Base-by-base conservation (phyloP, 2,113 vertebrate genomes). In the Lamprologus ornatipinnis region DNA sequence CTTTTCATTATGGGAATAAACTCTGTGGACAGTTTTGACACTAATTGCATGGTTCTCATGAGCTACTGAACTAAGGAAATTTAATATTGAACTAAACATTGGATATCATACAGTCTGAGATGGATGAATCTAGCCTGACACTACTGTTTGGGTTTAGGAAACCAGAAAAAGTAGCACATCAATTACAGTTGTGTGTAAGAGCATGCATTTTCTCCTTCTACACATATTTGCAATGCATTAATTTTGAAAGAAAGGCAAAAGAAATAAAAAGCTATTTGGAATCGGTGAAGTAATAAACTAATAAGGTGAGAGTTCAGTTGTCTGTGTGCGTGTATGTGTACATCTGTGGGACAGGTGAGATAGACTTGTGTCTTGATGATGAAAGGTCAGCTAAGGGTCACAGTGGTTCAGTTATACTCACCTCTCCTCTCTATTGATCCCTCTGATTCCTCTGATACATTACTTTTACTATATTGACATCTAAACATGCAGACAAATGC, bases 361-460 rank as follows among this genome's bases (percentile, higher is more conserved):
- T 5, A 68, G 80, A 37, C 68, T 75, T 78, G 68, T 73, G 60
- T 87, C 82, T 82, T 15, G 57, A 63, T 93, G 91, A 95, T 93
- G 88, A 93, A 83, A 82, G 93, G 93, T 93, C 90, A 89, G 65
- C 65, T 2, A 75, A 54, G 88, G 93, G 94, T 93, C 92, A 87
- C 82, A 14, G 84, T 78, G 92, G 91, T 95, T 90, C 80, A 78
- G 87, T 93, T 94, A 87, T 86, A 33, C 91, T 93, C 86, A 58
- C 83, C 70, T 89, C 81, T 89, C 63, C 78, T 73, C 84, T 87
- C 73, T 90, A 95, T 92, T 92, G 92, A 95, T 94, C 90, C 80
- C 58, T 79, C 63, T 35, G 81, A 86, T 88, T 92, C 84, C 86
- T 88, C 83, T 82, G 92, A 91, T 90, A 86, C 75, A 57, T 83